Percentiles rank a stretch among this genome's conserved stretches.
Evolutionary conservation across 2,888 invertebrate genomes (phyloP).

Genomic region (Ctenicera cuprea): DNA sequence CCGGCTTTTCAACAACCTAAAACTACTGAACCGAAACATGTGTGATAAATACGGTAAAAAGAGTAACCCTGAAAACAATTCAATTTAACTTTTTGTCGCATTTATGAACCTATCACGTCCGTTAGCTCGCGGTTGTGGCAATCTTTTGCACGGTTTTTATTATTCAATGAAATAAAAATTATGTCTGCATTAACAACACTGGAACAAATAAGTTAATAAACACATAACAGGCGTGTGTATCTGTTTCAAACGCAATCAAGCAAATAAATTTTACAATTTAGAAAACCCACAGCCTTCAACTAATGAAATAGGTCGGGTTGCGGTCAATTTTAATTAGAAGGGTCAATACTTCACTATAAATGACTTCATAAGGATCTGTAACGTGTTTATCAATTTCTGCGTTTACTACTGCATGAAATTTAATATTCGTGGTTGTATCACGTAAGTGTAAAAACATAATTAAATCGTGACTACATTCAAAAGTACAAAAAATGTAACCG

Average conservation of each 20-base stretch:
- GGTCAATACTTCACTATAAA: conserved; percentile 37
- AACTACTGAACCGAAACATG: conserved; percentile 35
- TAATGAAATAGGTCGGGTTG: conserved; percentile 35
- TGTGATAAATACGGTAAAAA: conserved; percentile 16
- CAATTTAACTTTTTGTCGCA: conserved; percentile 29
- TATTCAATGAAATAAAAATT: background rate
- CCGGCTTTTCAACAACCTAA: conserved; percentile 18
- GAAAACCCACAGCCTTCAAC: conserved; percentile 16
- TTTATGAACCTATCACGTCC: conserved; percentile 12
- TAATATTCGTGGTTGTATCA: too few relatives aligned
- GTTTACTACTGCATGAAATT: background rate
- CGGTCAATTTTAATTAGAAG: conserved; percentile 35
- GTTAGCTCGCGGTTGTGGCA: background rate
- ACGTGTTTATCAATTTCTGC: background rate
- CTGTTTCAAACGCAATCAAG: background rate
- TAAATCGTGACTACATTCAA: too few relatives aligned
- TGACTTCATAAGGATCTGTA: background rate
- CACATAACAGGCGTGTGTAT: background rate
- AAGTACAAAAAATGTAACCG: too few relatives aligned
- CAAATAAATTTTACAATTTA: conserved; percentile 17
- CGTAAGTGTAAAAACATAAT: too few relatives aligned
- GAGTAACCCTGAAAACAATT: conserved; percentile 37
- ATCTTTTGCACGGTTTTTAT: background rate
- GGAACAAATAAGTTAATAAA: background rate
- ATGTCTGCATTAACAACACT: background rate